Evolutionary conservation across 2,113 vertebrate genomes (phyloP).

Genomic region (Naja naja): DNA sequence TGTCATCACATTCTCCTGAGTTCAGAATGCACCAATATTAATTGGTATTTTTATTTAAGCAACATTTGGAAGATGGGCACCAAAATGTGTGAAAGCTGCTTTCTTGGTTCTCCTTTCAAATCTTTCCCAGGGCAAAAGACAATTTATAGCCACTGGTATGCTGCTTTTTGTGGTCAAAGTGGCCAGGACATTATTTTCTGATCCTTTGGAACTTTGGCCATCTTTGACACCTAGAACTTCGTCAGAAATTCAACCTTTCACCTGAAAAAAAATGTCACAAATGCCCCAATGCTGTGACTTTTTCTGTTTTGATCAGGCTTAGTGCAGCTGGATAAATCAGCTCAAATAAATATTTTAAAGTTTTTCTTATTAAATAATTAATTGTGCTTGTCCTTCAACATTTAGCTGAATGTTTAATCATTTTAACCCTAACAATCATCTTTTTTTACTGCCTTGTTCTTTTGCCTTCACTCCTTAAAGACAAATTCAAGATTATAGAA

Average conservation of each 20-base stretch:
- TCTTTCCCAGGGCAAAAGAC: neutral
- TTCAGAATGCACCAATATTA: slow-evolving; percentile 20
- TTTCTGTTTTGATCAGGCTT: neutral
- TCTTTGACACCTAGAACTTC: slow-evolving; percentile 16
- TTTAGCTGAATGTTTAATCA: slow-evolving; percentile 1
- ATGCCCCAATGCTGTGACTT: neutral
- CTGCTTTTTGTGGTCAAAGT: slow-evolving; percentile 24
- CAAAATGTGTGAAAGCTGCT: slow-evolving; percentile 18
- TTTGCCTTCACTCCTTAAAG: neutral
- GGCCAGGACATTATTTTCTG: slow-evolving; percentile 17
- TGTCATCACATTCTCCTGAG: neutral
- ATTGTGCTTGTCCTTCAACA: neutral
- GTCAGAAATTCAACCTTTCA: neutral
- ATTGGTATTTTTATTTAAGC: slow-evolving; percentile 13
- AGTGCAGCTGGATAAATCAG: neutral
- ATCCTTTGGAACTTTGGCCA: neutral
- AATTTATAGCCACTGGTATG: slow-evolving; percentile 12
- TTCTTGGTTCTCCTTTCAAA: neutral
- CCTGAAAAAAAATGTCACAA: neutral
- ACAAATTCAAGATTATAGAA: neutral
- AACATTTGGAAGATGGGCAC: neutral
- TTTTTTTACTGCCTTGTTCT: neutral
- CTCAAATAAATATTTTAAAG: neutral
- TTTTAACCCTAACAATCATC: neutral
- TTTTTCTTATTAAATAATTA: neutral